Evolutionary conservation across 2,113 vertebrate species (phyloP).

Genomic region (Ameiurus melas): DNA sequence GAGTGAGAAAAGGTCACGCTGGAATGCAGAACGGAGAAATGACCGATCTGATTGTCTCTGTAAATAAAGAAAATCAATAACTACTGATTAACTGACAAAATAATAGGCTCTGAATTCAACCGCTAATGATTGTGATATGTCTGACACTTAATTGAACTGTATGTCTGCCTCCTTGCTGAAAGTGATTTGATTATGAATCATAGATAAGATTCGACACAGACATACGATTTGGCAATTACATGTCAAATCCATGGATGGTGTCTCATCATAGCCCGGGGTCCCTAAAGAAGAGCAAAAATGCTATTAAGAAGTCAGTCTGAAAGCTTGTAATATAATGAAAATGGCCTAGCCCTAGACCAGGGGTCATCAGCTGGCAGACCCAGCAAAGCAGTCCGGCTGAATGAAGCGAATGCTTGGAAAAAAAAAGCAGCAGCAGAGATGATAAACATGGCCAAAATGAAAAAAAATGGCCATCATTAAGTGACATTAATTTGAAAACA

Average conservation of each 20-base stretch:
- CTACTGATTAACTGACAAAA: slow-evolving; percentile 45
- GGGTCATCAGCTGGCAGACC: neutral
- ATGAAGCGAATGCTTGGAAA: neutral
- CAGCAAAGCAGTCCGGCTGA: neutral
- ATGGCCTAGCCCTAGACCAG: neutral
- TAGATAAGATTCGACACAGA: slow-evolving; percentile 28
- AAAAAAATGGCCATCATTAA: neutral
- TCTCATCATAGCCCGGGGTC: slow-evolving; percentile 2
- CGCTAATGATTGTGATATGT: slow-evolving; percentile 41
- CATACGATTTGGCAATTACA: slow-evolving; percentile 30
- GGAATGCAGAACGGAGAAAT: neutral
- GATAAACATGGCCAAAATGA: neutral
- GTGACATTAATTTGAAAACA: neutral
- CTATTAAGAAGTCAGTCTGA: slow-evolving; percentile 36
- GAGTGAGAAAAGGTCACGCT: neutral
- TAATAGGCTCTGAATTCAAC: slow-evolving; percentile 44
- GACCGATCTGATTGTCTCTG: slow-evolving; percentile 26
- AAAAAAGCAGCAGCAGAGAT: neutral
- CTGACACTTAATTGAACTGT: slow-evolving; percentile 45
- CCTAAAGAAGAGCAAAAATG: slow-evolving; percentile 28
- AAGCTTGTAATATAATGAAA: slow-evolving; percentile 31
- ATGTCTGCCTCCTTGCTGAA: slow-evolving; percentile 25
- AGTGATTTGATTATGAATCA: slow-evolving; percentile 42
- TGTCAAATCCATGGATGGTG: neutral
- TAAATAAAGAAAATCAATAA: slow-evolving; percentile 51